A percentile compares a stretch with the other conserved stretches of the same genome.
Conservation (phyloP, 1,140 invertebrate species). For the Oreohelix idahoensis region DNA sequence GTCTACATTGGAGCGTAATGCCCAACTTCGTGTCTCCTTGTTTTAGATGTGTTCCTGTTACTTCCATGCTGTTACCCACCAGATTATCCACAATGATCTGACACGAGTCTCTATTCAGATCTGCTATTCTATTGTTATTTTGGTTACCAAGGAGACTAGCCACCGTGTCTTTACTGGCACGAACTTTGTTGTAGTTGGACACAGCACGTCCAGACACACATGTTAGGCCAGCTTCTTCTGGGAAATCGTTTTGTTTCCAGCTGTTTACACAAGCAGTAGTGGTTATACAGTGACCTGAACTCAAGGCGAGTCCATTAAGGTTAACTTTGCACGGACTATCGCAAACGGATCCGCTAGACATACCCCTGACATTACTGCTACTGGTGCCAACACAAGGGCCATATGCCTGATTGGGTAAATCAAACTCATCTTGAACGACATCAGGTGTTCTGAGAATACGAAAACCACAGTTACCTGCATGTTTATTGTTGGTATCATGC, state of each 20-base stretch:
- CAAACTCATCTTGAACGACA: neutral
- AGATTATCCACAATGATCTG: neutral
- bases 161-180: neutral
- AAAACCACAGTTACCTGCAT: too few species aligned
- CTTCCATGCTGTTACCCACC: neutral
- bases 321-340: neutral
- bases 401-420: neutral
- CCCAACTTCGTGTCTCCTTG: too few species aligned
- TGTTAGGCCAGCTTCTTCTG: neutral
- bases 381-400: too few species aligned
- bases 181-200: neutral
- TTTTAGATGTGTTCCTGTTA: neutral
- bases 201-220: neutral
- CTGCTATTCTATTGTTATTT: neutral
- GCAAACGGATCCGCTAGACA: neutral
- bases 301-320: neutral
- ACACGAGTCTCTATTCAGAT: neutral
- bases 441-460: neutral
- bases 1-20: too few species aligned
- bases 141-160: neutral
- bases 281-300: neutral
- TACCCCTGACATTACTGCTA: neutral
- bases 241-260: neutral
- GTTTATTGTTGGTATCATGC: too few species aligned
- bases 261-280: neutral